These are phyloP conservation scores for Asteroscopus sphinx DNA, from an alignment of 2,888 invertebrate genomes.

Conservation along the genomic window DNA sequence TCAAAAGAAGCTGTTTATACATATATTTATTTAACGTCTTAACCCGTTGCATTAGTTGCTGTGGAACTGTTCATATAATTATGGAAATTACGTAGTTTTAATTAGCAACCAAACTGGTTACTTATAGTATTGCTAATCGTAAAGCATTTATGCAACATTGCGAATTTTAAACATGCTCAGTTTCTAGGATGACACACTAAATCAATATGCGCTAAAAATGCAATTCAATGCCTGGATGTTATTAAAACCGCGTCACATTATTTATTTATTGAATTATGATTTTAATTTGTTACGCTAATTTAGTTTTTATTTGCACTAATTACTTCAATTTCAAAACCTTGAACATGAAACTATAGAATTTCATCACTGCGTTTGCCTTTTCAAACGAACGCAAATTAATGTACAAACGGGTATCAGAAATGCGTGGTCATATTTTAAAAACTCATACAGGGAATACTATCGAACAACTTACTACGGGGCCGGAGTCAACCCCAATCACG, in stretches of 20 bases:
- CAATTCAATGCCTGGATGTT: slow-evolving; percentile 3
- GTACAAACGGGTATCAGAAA: too few relatives aligned
- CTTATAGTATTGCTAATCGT: slow-evolving; percentile 1
- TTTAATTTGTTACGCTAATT: slow-evolving; percentile 15
- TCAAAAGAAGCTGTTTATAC: slow-evolving; percentile 14
- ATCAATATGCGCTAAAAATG: slow-evolving; percentile 5
- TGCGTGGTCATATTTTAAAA: too few relatives aligned
- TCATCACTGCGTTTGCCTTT: not conserved
- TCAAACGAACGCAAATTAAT: too few relatives aligned
- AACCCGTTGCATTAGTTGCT: too few relatives aligned
- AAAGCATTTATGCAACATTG: slow-evolving; percentile 6
- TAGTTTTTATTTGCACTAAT: slow-evolving; percentile 28
- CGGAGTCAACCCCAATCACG: too few relatives aligned
- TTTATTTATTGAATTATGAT: slow-evolving; percentile 14
- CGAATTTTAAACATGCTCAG: not conserved
- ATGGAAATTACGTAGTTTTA: slow-evolving; percentile 7
- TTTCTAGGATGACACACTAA: slow-evolving; percentile 11
- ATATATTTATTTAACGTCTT: slow-evolving; percentile 12
- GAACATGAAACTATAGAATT: slow-evolving; percentile 16
- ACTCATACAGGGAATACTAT: too few relatives aligned
- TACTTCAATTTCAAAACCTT: slow-evolving; percentile 34
- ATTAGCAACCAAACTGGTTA: slow-evolving; percentile 11
- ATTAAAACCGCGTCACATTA: slow-evolving; percentile 22
- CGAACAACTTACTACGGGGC: too few relatives aligned
- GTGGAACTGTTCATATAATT: too few relatives aligned